Percentiles rank a stretch among this genome's conserved stretches.
Conservation (phyloP, 2,888 invertebrate genomes). For the Linnaemya vulpina region DNA sequence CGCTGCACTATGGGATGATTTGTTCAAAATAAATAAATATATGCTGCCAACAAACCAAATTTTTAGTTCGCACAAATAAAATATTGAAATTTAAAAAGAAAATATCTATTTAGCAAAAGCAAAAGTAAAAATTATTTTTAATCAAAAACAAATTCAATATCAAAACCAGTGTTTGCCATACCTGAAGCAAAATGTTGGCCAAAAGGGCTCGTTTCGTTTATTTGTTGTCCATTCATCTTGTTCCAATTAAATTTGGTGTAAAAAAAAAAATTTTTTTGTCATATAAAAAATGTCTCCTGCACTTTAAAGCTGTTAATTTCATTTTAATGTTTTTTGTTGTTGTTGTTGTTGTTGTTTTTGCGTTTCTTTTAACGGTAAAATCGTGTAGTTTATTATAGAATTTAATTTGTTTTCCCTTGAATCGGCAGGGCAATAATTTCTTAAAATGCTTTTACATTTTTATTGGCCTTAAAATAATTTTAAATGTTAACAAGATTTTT, state of each 20-base stretch:
- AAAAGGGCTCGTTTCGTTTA: constrained; percentile 48
- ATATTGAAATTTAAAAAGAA: too few species aligned
- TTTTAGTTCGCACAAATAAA: too few species aligned
- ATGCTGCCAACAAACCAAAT: too few species aligned
- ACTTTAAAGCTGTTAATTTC: constrained; percentile 56
- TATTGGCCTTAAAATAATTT: constrained; percentile 65
- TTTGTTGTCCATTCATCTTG: constrained; percentile 55
- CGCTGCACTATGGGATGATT: too few species aligned
- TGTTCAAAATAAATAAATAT: too few species aligned
- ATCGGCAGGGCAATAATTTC: constrained; percentile 63
- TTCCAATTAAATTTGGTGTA: constrained; percentile 55
- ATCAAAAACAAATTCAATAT: not conserved
- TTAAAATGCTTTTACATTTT: constrained; percentile 70
- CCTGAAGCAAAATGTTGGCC: not conserved
- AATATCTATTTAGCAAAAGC: too few species aligned
- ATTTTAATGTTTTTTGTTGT: constrained; percentile 33
- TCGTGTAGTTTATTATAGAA: constrained; percentile 68
- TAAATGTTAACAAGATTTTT: constrained; percentile 70
- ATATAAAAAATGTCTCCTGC: constrained; percentile 72
- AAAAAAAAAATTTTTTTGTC: constrained; percentile 32
- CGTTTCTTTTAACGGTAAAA: constrained; percentile 58
- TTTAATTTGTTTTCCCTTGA: constrained; percentile 71
- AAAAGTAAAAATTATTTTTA: not conserved
- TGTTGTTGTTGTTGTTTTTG: not conserved
- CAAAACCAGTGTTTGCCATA: not conserved